These are phyloP conservation scores for Rhinopomastus cyanomelas DNA, from an alignment of 2,113 vertebrate genomes.

Conservation along the genomic window DNA sequence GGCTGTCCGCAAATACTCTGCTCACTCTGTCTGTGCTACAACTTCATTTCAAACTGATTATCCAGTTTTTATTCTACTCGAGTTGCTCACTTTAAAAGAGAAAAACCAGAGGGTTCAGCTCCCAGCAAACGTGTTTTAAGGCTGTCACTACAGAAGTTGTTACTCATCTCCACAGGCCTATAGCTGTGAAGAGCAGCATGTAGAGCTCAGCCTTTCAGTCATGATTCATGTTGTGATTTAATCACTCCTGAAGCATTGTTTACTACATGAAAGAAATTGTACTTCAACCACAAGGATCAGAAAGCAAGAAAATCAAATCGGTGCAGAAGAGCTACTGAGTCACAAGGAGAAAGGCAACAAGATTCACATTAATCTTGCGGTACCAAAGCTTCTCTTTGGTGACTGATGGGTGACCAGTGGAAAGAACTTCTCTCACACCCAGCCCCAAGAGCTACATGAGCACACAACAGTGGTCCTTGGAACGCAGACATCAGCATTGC, in stretches of 20 bases:
- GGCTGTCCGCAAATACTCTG: not conserved
- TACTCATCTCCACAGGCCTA: not conserved
- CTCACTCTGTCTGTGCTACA: not conserved
- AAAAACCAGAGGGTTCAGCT: not conserved
- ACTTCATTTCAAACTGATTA: not conserved
- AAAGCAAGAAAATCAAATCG: not conserved
- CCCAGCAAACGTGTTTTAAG: not conserved
- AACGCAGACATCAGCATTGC: not conserved
- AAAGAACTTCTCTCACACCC: not conserved
- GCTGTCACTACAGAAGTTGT: not conserved
- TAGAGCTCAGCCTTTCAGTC: not conserved
- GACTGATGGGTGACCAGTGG: not conserved
- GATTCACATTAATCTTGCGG: rapidly evolving
- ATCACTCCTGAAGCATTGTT: not conserved
- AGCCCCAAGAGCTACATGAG: not conserved
- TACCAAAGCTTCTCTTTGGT: not conserved
- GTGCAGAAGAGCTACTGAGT: not conserved
- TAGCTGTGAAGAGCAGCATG: not conserved
- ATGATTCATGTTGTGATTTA: constrained; percentile 9
- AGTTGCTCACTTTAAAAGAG: not conserved
- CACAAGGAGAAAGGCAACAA: not conserved
- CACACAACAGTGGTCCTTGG: not conserved
- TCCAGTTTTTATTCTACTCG: not conserved
- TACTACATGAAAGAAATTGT: not conserved
- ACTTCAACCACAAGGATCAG: not conserved